Evolutionary conservation across 2,113 vertebrate genomes (phyloP), one percentile per base, ranked within the genome.

Genomic region (Tor tambroides): DNA sequence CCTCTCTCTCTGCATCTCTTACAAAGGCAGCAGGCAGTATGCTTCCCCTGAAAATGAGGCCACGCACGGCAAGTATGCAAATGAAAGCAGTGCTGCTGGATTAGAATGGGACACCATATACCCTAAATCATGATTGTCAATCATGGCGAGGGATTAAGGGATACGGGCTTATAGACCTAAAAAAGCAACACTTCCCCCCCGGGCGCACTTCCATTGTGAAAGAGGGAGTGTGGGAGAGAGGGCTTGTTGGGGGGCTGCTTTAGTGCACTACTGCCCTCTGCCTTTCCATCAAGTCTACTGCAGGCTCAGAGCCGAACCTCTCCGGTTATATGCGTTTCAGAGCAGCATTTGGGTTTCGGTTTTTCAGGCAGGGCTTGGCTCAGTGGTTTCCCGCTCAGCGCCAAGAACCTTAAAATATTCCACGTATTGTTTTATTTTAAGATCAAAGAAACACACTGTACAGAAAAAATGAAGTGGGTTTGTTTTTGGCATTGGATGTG

Each of bases 71-170:
- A 98, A 97, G 97, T 97, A 99, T 96, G 95, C 97, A 99, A 98
- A 98, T 97, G 97, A 98, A 98, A 98, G 98, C 97, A 97, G 96
- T 96, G 97, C 98, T 98, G 95, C 95, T 94, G 95, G 98, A 99
- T 99, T 99, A 99, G 96, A 97, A 96, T 95, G 95, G 96, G 96
- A 96, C 96, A 97, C 97, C 97, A 97, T 97, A 94, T 97, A 98
- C 96, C 97, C 97, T 96, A 99, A 98, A 98, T 99, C 97, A 97
- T 95, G 96, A 99, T 99, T 99, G 97, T 99, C 98, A 99, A 98
- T 99, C 98, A 98, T 97, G 96, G 95, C 95, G 95, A 96, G 95
- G 98, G 97, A 99, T 99, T 99, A 99, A 98, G 96, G 97, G 97
- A 99, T 98, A 98, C 96, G 96, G 96, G 96, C 97, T 98, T 97